Evolutionary conservation across 2,888 invertebrate species (phyloP), one percentile per base, ranked within the genome.

Genomic region (Drosophila dives): DNA sequence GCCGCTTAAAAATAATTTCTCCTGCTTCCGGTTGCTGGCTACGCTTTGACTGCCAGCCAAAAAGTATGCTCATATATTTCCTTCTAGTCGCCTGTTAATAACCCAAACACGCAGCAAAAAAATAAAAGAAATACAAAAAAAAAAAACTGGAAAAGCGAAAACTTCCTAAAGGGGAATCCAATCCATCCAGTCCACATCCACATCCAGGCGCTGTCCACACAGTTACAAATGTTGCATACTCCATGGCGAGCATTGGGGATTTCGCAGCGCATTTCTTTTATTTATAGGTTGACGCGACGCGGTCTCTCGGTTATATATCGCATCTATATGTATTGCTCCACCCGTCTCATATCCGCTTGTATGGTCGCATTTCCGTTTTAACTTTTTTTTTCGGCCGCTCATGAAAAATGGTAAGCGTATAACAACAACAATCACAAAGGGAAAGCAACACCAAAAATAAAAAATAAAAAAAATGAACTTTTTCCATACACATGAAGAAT

Each of bases 321-420:
- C 79, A 63, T 74, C 68, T 75, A 79, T 80, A 77, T 85, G 64
- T 81, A 48, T 67, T 45, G 26, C 36, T 7, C 34, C 60, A 38
- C 54, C 56, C 72, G 67, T 73, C 83, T 83, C 82, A 86, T 82
- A 89, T 90, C 91, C 90, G 91, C 77, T 81, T 81, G 85, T 80
- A 86, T 85, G 88, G 89, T 88, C 86, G 88, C 88, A 89, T 90
- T 90, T 90, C 90, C 90, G 86, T 74, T 90, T 83, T 83, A 81
- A 80, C 77, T 81, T 83, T 45, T 29, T 26, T 29, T 83, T 86
- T 83, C 72, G 64, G 69, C 65, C 77, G 65, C 64, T 77, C 68
- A 75, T 72, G 77, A 73, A 81, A 82, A 73, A 84, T 80, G 66
- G 82, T 66, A 69, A 69, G 63, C 64, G 67, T 53, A 65, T 32